Base-by-base conservation (phyloP, 2,888 invertebrate genomes). In the Epirrhoe alternata region DNA sequence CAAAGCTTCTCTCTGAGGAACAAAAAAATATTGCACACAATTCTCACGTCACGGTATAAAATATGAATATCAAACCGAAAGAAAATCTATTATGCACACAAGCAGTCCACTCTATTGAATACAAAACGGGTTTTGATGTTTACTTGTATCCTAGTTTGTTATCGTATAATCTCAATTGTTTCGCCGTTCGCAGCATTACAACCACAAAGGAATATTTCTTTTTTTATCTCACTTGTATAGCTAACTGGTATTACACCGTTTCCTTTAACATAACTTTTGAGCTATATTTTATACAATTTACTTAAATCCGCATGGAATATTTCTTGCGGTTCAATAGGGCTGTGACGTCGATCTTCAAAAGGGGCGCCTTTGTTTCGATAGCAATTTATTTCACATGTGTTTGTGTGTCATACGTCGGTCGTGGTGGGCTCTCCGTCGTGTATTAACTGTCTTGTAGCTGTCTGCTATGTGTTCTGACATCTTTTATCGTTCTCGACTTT, bases 311-410 rank as follows among this genome's bases (percentile, higher is more conserved):
- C 70, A 56, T 45, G 70, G 66, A 73, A 57, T 72, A 76, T 70
- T 71, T 68, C 71, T 79, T 71, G 71, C 71, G 38, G 54, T 50
- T 52, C 47, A 51, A 59, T 72, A 69, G 62, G 68, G 72, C 69
- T 64, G 24, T 24, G 70, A 66, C 66, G 78, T 75, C 65, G 72
- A 72, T 78, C 74, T 75, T 75, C 74, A 74, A 72, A 76, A 75
- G 73, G 68, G 66, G 70, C 45, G 56, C 72, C 76, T 81, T 85
- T 84, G 80, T 83, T 79, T 81, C 75, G 75, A 74, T 71, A 71
- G 75, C 80, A 78, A 81, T 84, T 81, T 81, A 75, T 82, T 78
- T 75, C 66, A 71, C 66, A 69, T 70, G 70, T 68, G 69, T 75
- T 75, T 73, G 63, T 69, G 72, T 75, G 75, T 72, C 72, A 76